phyloP scores from a whole-genome alignment of 1,140 invertebrate species.

The Micrasema minimum region DNA sequence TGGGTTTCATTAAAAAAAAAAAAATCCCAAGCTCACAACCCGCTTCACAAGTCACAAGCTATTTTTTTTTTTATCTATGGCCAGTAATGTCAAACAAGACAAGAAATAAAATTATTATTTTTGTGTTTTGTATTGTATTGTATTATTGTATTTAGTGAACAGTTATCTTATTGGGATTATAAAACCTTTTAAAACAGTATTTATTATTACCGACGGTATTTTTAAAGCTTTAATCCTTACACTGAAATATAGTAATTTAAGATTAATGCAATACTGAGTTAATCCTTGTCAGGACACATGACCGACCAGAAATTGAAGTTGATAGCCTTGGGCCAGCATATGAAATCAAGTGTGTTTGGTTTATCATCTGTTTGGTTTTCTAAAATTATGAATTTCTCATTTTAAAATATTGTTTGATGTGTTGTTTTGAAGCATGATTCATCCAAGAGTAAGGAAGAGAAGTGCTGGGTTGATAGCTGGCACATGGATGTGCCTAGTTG shows the following conservation, averaged over 20 bases:
- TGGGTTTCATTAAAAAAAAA: too few relatives aligned
- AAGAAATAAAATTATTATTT: background rate
- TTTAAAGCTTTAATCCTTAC: too few relatives aligned
- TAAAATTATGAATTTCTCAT: background rate
- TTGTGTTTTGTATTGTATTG: background rate
- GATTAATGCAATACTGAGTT: background rate
- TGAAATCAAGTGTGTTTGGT: constrained; percentile 11
- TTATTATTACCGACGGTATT: too few relatives aligned
- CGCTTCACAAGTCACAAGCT: too few relatives aligned
- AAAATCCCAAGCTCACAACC: too few relatives aligned
- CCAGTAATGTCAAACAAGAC: constrained; percentile 20
- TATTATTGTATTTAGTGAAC: too few relatives aligned
- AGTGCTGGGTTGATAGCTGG: constrained; percentile 43
- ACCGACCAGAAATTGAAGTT: constrained; percentile 37
- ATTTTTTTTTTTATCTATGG: constrained; percentile 29
- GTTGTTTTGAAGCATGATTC: constrained; percentile 38
- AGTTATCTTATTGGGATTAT: too few relatives aligned
- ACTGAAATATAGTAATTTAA: too few relatives aligned
- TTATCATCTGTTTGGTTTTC: background rate
- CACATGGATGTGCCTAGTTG: constrained; percentile 43
- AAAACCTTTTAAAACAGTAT: too few relatives aligned
- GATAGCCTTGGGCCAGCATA: constrained; percentile 40
- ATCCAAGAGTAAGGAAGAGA: constrained; percentile 46
- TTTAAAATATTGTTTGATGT: background rate
- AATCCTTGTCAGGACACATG: constrained; percentile 33